Percentiles rank a stretch among this genome's conserved stretches.
These are phyloP conservation scores for Python bivittatus DNA, from an alignment of 2,113 vertebrate species.

Conservation along the genomic window DNA sequence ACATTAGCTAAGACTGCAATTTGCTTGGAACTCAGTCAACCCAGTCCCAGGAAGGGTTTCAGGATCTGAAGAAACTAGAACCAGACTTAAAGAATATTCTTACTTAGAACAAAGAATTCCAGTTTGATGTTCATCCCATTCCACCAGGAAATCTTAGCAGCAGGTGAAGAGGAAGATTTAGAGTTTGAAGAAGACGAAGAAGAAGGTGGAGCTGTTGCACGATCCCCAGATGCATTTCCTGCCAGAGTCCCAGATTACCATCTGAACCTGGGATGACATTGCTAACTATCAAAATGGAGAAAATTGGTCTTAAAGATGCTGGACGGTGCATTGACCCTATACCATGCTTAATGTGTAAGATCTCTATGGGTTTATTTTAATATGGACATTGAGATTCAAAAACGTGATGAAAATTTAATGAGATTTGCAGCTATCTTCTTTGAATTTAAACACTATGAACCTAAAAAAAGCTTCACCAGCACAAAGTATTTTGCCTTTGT, in stretches of 20 bases:
- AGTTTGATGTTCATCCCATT: background rate
- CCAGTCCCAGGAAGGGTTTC: background rate
- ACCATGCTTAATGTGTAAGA: conserved; percentile 96
- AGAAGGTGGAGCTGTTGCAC: too few relatives aligned
- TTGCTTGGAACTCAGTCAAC: background rate
- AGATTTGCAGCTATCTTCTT: conserved; percentile 99
- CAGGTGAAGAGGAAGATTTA: too few relatives aligned
- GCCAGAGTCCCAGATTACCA: conserved; percentile 81
- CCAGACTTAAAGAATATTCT: background rate
- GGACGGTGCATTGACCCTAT: conserved; percentile 98
- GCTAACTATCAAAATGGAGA: conserved; percentile 94
- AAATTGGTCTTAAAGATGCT: conserved; percentile 96
- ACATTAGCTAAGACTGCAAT: too few relatives aligned
- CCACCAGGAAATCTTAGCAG: too few relatives aligned
- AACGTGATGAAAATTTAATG: conserved; percentile 92
- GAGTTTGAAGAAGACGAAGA: too few relatives aligned
- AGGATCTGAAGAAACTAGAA: background rate
- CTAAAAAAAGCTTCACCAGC: conserved; percentile 96
- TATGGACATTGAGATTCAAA: conserved; percentile 95
- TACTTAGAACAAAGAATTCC: background rate
- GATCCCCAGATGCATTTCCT: background rate
- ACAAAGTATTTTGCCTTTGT: conserved; percentile 99
- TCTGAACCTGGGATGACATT: conserved; percentile 95
- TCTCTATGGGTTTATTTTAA: conserved; percentile 91
- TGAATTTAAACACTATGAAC: conserved; percentile 99